These are phyloP conservation scores for Drosophila lacertosa DNA, from an alignment of 1,140 invertebrate genomes.

Conservation along the genomic window DNA sequence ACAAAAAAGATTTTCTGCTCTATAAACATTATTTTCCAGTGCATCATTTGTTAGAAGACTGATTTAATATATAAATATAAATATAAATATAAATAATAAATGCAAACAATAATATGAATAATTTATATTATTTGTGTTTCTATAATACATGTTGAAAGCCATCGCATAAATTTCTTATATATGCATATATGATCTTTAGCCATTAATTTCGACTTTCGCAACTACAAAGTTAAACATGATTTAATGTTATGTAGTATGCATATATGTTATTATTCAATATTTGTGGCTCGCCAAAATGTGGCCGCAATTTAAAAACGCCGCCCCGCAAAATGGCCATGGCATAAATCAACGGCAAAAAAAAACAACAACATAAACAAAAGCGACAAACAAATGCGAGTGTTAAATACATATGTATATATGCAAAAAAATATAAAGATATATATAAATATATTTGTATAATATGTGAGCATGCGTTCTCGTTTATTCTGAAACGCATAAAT, in stretches of 20 bases:
- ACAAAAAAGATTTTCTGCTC: no score
- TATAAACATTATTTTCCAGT: no score
- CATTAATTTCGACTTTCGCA: conserved; percentile 8
- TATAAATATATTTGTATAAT: conserved; percentile 14
- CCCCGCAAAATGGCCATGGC: conserved; percentile 34
- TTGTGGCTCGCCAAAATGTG: conserved; percentile 61
- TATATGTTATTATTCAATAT: conserved; percentile 47
- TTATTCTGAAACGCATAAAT: conserved; percentile 49
- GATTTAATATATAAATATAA: not conserved
- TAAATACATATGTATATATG: conserved; percentile 33
- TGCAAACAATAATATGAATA: not conserved
- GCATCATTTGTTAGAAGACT: no score
- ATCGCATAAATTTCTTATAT: no score
- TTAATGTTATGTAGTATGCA: conserved; percentile 9
- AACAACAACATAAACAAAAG: conserved; percentile 22
- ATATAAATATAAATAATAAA: not conserved
- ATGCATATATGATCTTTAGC: no score
- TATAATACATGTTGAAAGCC: no score
- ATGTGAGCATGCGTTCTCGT: conserved; percentile 2
- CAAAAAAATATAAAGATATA: conserved; percentile 29
- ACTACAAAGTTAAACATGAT: conserved; percentile 17
- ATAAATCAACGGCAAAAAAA: conserved; percentile 58
- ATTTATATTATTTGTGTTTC: no score
- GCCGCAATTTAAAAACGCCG: conserved; percentile 45
- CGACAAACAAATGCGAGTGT: conserved; percentile 20